Evolutionary conservation across 2,113 vertebrate genomes (phyloP), one percentile per base, ranked within the genome.

Genomic region (Dolichallabes microphthalmus): DNA sequence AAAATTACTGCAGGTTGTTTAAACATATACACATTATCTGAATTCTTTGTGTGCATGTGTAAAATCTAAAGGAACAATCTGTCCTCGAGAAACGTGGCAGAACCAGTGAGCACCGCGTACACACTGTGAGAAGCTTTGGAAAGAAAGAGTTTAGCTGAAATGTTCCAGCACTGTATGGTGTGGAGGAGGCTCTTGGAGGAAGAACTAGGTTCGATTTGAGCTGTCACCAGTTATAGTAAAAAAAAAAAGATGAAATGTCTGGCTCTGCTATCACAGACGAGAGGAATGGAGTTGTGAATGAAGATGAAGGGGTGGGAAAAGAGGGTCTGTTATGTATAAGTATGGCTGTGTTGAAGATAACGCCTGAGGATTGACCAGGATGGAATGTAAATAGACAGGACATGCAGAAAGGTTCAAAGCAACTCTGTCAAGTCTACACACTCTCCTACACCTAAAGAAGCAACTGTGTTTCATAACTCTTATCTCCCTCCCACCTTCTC

Each of bases 321-420:
- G 11, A 69, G 80, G 64, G 58, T 71, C 57, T 63, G 77, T n/a
- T 64, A 8, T 66, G 68, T 69, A 50, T 55, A n/a, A 79, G 10
- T 39, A 63, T 53, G 22, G n/a, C 27, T 25, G 74, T 39, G 58
- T 74, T 71, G 57, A 58, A 87, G 87, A 90, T 88, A 84, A 86
- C 69, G 35, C 12, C 39, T 57, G 10, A 27, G 35, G 32, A 60
- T 81, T 25, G 53, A 57, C 66, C 73, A 39, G 60, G 32, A 9
- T 69, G 69, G 84, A 85, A 89, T 81, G 88, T 89, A 89, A 89
- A 90, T 79, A 88, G 30, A 32, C 66, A 76, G 39, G 74, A 13
- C 58, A 63, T 71, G 77, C n/a, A 78, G 32, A 71, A 52, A 4
- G 55, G 78, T 78, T 82, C 66, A 57, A 39, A 69, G 45, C 45